Conservation (phyloP, 2,888 invertebrate genomes). For the Pimpla rufipes region DNA sequence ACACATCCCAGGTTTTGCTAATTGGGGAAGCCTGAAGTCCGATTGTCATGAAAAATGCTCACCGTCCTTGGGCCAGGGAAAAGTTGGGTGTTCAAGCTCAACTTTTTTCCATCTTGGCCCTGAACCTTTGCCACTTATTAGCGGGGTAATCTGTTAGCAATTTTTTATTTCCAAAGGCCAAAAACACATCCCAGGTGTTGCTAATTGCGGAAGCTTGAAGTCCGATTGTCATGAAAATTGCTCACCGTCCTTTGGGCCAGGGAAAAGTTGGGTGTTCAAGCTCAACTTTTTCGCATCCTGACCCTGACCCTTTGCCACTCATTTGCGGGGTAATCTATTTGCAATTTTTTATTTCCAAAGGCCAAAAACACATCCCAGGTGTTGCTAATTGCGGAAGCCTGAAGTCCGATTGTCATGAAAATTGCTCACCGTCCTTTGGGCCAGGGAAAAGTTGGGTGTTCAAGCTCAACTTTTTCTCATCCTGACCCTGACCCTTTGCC, state of each 20-base stretch:
- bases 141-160: no score
- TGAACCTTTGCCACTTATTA: no score
- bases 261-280: neutral
- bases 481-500: neutral
- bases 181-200: neutral
- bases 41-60: constrained; percentile 15
- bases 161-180: no score
- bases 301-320: no score
- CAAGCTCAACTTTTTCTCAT: neutral
- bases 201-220: neutral
- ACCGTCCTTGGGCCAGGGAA: neutral
- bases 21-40: neutral
- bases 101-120: no score
- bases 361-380: neutral
- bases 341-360: no score
- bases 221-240: constrained; percentile 11
- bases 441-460: neutral
- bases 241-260: neutral
- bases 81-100: constrained; percentile 1
- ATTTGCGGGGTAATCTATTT: no score
- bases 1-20: neutral
- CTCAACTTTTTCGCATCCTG: constrained; percentile 3
- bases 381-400: neutral
- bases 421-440: neutral
- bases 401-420: constrained; percentile 5